Evolutionary conservation across 2,113 vertebrate genomes (phyloP).

Genomic region (Aphyosemion australe): DNA sequence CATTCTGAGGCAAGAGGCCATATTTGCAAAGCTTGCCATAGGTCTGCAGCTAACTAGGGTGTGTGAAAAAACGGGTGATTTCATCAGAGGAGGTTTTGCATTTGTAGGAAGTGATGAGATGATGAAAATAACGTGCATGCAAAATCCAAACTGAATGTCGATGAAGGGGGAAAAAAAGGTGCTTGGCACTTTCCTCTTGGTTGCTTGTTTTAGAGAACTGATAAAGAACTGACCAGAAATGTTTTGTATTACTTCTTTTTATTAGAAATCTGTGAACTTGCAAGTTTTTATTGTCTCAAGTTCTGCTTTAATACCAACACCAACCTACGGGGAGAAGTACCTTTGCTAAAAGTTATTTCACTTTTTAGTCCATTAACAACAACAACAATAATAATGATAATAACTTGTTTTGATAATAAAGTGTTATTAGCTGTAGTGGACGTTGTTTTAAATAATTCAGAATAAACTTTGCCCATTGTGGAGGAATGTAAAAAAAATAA

Average conservation of each 20-base stretch:
- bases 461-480: no score
- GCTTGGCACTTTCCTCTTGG: background rate
- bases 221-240: conserved; percentile 10
- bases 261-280: background rate
- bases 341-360: background rate
- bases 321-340: conserved; percentile 10
- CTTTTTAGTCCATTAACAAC: no score
- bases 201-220: conserved; percentile 21
- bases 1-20: conserved; percentile 1
- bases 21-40: background rate
- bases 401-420: no score
- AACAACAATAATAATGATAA: no score
- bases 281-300: conserved; percentile 11
- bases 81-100: background rate
- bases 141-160: background rate
- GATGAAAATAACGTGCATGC: background rate
- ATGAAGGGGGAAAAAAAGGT: background rate
- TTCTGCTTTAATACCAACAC: conserved; percentile 31
- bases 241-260: conserved; percentile 13
- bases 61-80: background rate
- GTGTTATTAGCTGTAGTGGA: no score
- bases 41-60: background rate
- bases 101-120: background rate
- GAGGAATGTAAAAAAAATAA: no score
- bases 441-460: no score